A percentile compares a stretch with the other conserved stretches of the same genome.
Evolutionary conservation across 2,888 invertebrate genomes (phyloP).

Genomic region (Drosophila mayaguana): DNA sequence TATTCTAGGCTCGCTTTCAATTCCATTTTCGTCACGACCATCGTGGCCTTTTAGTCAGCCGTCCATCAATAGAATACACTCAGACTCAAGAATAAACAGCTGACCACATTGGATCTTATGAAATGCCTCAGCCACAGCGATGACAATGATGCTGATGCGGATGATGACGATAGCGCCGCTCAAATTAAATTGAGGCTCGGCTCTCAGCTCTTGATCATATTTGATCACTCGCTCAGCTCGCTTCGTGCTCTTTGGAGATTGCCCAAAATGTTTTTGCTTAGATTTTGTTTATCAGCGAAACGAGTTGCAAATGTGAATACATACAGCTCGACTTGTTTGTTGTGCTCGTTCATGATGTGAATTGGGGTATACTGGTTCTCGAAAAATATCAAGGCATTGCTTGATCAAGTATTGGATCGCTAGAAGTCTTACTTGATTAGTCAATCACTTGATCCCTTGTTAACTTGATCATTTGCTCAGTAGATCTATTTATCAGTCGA

Average conservation of each 20-base stretch:
- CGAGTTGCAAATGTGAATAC: slow-evolving; percentile 1
- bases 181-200: slow-evolving; percentile 9
- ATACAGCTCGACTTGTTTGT: not conserved
- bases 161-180: slow-evolving; percentile 41
- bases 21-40: slow-evolving; percentile 24
- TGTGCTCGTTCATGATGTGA: not conserved
- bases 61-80: slow-evolving; percentile 7
- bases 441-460: not conserved
- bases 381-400: too few species aligned
- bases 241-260: not conserved
- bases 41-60: slow-evolving; percentile 17
- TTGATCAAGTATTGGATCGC: too few species aligned
- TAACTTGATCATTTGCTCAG: not conserved
- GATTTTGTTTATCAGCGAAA: not conserved
- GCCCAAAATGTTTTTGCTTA: slow-evolving; percentile 1
- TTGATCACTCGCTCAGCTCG: slow-evolving; percentile 21
- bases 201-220: slow-evolving; percentile 19
- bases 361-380: not conserved
- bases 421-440: not conserved
- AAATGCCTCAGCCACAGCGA: not conserved
- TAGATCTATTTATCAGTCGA: not conserved
- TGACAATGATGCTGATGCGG: not conserved
- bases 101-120: slow-evolving; percentile 13
- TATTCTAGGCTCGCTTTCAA: slow-evolving; percentile 24
- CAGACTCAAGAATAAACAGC: slow-evolving; percentile 4